These are phyloP conservation scores for Brachionus paranguensis DNA, from an alignment of 1,140 invertebrate genomes.

Conservation along the genomic window DNA sequence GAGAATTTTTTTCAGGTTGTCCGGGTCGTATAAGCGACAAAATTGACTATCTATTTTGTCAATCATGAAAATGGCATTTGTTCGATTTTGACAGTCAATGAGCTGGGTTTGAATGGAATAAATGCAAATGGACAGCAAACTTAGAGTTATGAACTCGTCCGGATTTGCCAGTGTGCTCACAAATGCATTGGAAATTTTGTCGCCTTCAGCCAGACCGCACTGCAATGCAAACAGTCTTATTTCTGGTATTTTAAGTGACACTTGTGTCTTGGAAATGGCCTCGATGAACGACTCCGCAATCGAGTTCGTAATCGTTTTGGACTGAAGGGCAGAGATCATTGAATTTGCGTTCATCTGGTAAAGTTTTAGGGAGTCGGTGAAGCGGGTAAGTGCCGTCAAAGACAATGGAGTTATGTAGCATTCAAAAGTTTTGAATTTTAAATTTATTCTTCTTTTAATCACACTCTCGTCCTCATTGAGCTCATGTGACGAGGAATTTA, in stretches of 20 bases:
- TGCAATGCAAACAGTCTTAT: slow-evolving; percentile 21
- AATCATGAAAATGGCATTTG: slow-evolving; percentile 29
- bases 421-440: slow-evolving; percentile 5
- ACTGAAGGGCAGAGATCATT: neutral
- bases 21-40: slow-evolving; percentile 31
- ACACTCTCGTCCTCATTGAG: neutral
- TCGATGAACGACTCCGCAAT: slow-evolving; percentile 6
- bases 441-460: slow-evolving; percentile 12
- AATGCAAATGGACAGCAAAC: slow-evolving; percentile 3
- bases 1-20: slow-evolving; percentile 11
- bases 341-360: neutral
- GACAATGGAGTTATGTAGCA: slow-evolving; percentile 7
- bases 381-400: neutral
- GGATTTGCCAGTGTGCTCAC: slow-evolving; percentile 27
- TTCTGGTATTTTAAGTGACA: slow-evolving; percentile 28
- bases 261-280: slow-evolving; percentile 40
- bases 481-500: neutral
- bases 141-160: slow-evolving; percentile 33
- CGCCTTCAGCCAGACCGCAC: slow-evolving; percentile 29
- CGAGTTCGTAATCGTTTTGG: neutral
- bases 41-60: slow-evolving; percentile 39
- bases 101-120: slow-evolving; percentile 32
- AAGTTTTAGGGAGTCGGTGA: neutral
- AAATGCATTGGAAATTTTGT: slow-evolving; percentile 37
- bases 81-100: slow-evolving; percentile 18